Conservation (phyloP, 2,113 vertebrate genomes). For the Peromyscus polionotus region DNA sequence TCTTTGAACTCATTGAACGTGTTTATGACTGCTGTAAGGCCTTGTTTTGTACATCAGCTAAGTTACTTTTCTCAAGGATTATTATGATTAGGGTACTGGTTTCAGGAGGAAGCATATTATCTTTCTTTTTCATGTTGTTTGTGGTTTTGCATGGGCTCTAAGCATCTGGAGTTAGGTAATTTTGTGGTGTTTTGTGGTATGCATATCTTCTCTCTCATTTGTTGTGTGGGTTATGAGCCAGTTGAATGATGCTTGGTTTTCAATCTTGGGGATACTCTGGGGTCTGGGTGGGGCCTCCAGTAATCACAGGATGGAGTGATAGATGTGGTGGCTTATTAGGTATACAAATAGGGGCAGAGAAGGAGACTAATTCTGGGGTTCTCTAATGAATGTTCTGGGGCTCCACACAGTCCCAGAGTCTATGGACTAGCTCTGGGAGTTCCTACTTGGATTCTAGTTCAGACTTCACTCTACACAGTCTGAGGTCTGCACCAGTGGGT, state of each 20-base stretch:
- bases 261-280: not conserved
- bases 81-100: not conserved
- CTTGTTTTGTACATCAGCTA: not conserved
- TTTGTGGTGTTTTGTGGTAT: not conserved
- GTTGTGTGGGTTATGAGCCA: not conserved
- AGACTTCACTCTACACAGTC: not conserved
- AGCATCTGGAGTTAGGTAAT: not conserved
- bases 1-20: not conserved
- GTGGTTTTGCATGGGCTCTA: not conserved
- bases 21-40: not conserved
- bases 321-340: not conserved
- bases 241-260: not conserved
- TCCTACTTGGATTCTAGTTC: not conserved
- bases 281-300: not conserved
- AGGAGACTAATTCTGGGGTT: not conserved
- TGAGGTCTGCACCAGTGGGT: too few relatives aligned
- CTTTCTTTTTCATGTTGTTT: not conserved
- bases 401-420: not conserved
- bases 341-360: not conserved
- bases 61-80: not conserved
- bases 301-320: not conserved
- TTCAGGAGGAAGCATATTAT: not conserved
- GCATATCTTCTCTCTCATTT: not conserved
- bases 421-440: not conserved
- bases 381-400: not conserved